A percentile compares a stretch with the other conserved stretches of the same genome.
These are phyloP conservation scores for Laspeyria flexula DNA, from an alignment of 2,888 invertebrate species.

Conservation along the genomic window DNA sequence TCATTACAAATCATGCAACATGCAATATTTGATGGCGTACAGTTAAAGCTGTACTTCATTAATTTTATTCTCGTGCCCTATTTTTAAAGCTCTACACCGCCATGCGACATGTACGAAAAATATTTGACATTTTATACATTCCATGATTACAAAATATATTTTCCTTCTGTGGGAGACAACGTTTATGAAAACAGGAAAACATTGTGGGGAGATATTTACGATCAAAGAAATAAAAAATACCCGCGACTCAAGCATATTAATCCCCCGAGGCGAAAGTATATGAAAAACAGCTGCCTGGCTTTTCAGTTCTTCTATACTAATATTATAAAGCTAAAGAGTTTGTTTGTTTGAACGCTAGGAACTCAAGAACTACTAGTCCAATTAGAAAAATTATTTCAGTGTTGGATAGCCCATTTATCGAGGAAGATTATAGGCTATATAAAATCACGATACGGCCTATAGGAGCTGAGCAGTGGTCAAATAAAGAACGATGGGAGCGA, in stretches of 20 bases:
- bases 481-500: too few species aligned
- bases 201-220: not conserved
- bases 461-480: too few species aligned
- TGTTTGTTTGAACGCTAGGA: too few species aligned
- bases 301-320: not conserved
- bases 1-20: slow-evolving; percentile 7
- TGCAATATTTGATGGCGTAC: slow-evolving; percentile 8
- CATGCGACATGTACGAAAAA: not conserved
- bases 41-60: not conserved
- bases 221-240: not conserved
- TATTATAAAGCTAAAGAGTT: too few species aligned
- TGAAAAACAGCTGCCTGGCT: not conserved
- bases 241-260: slow-evolving; percentile 1
- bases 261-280: slow-evolving; percentile 5
- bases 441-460: too few species aligned
- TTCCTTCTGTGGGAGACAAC: not conserved
- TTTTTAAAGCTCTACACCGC: not conserved
- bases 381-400: too few species aligned
- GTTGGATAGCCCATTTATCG: too few species aligned
- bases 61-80: not conserved
- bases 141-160: not conserved
- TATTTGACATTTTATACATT: not conserved
- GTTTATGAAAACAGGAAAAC: not conserved
- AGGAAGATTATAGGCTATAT: too few species aligned
- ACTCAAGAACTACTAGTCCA: too few species aligned